Evolutionary conservation across 1,140 invertebrate species (phyloP).

Genomic region (Magallana angulata): DNA sequence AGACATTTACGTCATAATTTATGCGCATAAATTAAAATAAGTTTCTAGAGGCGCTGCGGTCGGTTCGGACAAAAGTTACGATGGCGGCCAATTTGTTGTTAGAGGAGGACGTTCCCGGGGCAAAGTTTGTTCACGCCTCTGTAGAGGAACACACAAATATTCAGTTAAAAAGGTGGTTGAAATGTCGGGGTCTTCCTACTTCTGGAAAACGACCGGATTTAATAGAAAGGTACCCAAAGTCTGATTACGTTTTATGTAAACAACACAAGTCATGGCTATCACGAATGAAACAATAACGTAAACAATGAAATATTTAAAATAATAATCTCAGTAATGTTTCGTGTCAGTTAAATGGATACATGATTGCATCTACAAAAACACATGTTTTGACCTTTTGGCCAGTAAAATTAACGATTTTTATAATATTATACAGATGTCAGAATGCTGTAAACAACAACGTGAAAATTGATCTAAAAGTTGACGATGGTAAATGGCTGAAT

Average conservation of each 20-base stretch:
- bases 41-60: too few species aligned
- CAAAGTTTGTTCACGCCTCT: neutral
- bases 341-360: too few species aligned
- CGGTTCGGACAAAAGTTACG: neutral
- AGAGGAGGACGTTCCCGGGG: constrained; percentile 13
- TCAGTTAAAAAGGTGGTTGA: constrained; percentile 29
- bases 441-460: neutral
- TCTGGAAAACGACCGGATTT: constrained; percentile 4
- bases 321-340: too few species aligned
- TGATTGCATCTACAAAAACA: too few species aligned
- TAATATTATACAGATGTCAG: neutral
- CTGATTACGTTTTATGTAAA: too few species aligned
- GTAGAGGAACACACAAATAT: constrained; percentile 37
- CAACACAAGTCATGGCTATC: too few species aligned
- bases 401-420: too few species aligned
- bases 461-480: constrained; percentile 1
- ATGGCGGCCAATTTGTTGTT: neutral
- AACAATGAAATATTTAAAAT: too few species aligned
- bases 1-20: too few species aligned
- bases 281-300: too few species aligned
- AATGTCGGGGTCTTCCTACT: neutral
- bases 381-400: too few species aligned
- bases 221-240: constrained; percentile 29
- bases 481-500: neutral
- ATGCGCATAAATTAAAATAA: too few species aligned